Percentiles rank a stretch among this genome's conserved stretches.
These are phyloP conservation scores for Hippocampus abdominalis DNA, from an alignment of 2,113 vertebrate species.

Conservation along the genomic window DNA sequence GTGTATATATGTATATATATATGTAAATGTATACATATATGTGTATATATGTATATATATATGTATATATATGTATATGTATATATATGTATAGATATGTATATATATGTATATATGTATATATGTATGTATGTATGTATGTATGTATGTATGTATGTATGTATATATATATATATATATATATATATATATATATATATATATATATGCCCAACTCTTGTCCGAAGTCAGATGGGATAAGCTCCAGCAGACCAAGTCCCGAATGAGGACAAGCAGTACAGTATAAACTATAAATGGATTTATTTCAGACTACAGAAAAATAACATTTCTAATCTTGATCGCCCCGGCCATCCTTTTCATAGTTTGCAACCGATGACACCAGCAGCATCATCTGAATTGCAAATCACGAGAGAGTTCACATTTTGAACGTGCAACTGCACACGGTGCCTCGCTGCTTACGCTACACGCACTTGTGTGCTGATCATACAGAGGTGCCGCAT, in stretches of 20 bases:
- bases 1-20: no score
- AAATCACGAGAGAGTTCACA: constrained; percentile 11
- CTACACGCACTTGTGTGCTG: constrained; percentile 28
- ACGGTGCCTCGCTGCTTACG: not conserved
- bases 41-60: no score
- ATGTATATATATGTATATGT: no score
- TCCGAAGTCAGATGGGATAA: not conserved
- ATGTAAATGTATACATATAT: no score
- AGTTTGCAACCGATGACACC: constrained; percentile 20
- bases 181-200: no score
- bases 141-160: no score
- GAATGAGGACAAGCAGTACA: not conserved
- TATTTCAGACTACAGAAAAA: not conserved
- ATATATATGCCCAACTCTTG: no score
- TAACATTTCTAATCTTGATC: not conserved
- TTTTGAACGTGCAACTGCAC: constrained; percentile 8
- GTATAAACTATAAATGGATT: not conserved
- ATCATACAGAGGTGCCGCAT: constrained; percentile 25
- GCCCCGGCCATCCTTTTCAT: not conserved
- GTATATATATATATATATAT: no score
- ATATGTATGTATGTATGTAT: no score
- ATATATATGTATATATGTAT: no score
- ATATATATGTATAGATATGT: no score
- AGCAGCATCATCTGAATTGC: constrained; percentile 6
- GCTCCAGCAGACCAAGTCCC: not conserved